Evolutionary conservation across 2,888 invertebrate genomes (phyloP).

Genomic region (Melanostoma scalare): DNA sequence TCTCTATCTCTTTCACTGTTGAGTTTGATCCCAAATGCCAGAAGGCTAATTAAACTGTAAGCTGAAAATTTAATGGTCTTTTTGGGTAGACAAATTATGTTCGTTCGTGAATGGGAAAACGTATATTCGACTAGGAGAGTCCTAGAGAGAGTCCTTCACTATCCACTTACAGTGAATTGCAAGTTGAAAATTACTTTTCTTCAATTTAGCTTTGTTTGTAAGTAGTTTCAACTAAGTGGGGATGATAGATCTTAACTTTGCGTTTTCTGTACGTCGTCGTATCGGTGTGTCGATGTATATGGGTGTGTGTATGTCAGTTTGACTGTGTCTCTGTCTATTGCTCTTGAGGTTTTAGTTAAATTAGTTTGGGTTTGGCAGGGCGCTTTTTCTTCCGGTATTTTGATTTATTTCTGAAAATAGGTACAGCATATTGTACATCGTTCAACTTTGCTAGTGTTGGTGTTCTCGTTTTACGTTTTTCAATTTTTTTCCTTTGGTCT

Average conservation of each 20-base stretch:
- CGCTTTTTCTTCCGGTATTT: constrained; percentile 34
- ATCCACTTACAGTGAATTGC: constrained; percentile 67
- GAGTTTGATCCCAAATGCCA: constrained; percentile 69
- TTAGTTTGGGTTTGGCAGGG: constrained; percentile 47
- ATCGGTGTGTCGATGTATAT: background rate
- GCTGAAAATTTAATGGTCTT: constrained; percentile 70
- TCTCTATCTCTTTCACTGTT: constrained; percentile 29
- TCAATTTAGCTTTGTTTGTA: constrained; percentile 52
- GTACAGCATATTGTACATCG: constrained; percentile 5
- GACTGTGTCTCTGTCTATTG: constrained; percentile 22
- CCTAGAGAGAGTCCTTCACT: constrained; percentile 47
- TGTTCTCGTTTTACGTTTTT: too few relatives aligned
- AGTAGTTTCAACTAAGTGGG: constrained; percentile 35
- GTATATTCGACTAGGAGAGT: background rate
- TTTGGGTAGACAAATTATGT: constrained; percentile 67
- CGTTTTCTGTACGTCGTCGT: background rate
- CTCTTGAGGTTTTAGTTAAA: constrained; percentile 55
- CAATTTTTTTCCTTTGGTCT: constrained; percentile 8
- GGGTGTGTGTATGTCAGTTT: background rate
- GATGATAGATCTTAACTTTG: constrained; percentile 16
- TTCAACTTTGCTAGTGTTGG: constrained; percentile 7
- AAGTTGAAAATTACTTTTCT: constrained; percentile 70
- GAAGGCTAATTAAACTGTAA: constrained; percentile 71
- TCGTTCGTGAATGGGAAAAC: constrained; percentile 41
- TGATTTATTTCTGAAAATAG: constrained; percentile 39